These are phyloP conservation scores for Lacerta viridis DNA, from an alignment of 2,797 vertebrate species.

Conservation along the genomic window DNA sequence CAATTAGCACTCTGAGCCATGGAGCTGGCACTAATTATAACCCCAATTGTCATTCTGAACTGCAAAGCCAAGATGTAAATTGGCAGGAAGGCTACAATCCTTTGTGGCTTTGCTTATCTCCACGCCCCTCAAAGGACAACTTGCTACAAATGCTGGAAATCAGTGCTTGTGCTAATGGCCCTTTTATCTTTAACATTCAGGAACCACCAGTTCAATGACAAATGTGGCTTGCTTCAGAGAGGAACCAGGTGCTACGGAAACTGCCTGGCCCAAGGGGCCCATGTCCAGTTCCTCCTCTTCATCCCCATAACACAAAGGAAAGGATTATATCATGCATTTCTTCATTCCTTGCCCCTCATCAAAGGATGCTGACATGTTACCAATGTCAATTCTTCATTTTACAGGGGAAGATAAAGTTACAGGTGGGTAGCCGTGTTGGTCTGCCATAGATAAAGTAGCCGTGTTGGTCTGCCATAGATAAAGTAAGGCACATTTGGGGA, in stretches of 20 bases:
- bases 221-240: neutral
- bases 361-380: neutral
- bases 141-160: neutral
- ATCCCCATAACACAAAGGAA: neutral
- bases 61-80: neutral
- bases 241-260: neutral
- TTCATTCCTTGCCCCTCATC: neutral
- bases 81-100: neutral
- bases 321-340: neutral
- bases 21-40: conserved; percentile 9
- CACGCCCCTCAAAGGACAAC: neutral
- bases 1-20: conserved; percentile 12
- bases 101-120: conserved; percentile 4
- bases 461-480: no score
- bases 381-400: neutral
- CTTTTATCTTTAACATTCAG: neutral
- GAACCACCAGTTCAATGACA: neutral
- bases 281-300: neutral
- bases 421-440: no score
- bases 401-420: no score
- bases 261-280: neutral
- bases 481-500: no score
- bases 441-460: no score
- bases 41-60: conserved; percentile 9
- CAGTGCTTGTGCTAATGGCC: neutral